Conservation (phyloP, 2,888 invertebrate species). For the Periphyllus acericola region DNA sequence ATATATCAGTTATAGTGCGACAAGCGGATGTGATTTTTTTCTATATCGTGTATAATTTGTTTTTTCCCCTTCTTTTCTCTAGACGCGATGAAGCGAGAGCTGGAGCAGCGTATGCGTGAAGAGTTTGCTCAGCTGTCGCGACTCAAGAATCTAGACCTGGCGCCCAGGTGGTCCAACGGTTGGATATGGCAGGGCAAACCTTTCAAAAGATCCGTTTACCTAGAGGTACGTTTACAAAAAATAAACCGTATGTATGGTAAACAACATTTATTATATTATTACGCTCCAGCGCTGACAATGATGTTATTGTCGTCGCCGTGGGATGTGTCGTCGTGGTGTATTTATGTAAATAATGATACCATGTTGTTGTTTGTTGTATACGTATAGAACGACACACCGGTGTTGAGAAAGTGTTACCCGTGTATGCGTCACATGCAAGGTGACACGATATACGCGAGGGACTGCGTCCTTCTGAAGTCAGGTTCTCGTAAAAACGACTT, state of each 20-base stretch:
- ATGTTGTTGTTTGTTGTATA: not conserved
- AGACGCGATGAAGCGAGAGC: constrained; percentile 56
- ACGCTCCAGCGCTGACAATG: not conserved
- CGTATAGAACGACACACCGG: constrained; percentile 65
- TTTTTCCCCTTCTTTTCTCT: not conserved
- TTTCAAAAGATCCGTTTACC: constrained; percentile 84
- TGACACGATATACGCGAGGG: constrained; percentile 84
- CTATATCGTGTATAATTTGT: not conserved
- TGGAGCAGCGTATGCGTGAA: constrained; percentile 51
- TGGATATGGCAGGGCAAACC: constrained; percentile 92
- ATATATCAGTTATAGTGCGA: not conserved
- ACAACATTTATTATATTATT: not conserved
- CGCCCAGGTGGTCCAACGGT: constrained; percentile 83
- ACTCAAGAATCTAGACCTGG: constrained; percentile 51
- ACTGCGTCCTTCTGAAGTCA: constrained; percentile 91
- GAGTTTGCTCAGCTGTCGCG: constrained; percentile 52
- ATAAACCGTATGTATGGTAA: not conserved
- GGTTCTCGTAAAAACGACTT: constrained; percentile 84
- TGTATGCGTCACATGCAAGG: constrained; percentile 91
- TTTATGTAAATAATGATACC: not conserved
- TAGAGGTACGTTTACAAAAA: constrained; percentile 77
- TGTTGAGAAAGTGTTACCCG: constrained; percentile 85
- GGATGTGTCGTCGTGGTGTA: not conserved
- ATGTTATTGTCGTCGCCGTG: not conserved
- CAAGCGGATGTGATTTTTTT: not conserved